Conservation (phyloP, 2,888 invertebrate species). For the Clanis bilineata region DNA sequence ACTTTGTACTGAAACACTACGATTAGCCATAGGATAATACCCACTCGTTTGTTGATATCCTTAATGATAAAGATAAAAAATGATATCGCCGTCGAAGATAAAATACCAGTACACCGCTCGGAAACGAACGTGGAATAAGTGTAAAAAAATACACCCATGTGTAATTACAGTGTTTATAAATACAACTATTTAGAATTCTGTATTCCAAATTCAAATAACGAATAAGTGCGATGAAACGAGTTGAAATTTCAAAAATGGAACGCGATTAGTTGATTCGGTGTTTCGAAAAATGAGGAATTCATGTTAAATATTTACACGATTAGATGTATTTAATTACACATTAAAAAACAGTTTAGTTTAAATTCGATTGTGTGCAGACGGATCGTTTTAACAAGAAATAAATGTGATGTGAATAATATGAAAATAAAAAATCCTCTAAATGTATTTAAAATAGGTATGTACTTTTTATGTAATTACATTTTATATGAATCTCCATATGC, state of each 20-base stretch:
- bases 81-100: constrained; percentile 5
- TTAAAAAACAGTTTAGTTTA: neutral
- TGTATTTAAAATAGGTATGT: constrained; percentile 22
- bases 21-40: constrained; percentile 4
- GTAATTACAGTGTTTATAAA: neutral
- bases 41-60: constrained; percentile 18
- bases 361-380: neutral
- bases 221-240: neutral
- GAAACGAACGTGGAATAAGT: neutral
- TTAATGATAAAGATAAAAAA: constrained; percentile 15
- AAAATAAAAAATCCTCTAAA: constrained; percentile 32
- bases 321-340: neutral
- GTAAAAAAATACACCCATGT: neutral
- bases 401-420: constrained; percentile 23
- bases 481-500: too few relatives aligned
- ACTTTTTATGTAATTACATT: neutral
- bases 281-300: neutral
- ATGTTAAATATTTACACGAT: neutral
- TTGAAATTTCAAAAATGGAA: neutral
- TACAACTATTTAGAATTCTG: neutral
- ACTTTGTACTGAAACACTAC: neutral
- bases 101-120: neutral
- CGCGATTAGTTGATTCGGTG: neutral
- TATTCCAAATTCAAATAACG: neutral
- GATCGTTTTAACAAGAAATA: neutral